Percentiles rank a stretch among this genome's conserved stretches.
Evolutionary conservation across 2,888 invertebrate genomes (phyloP).

Genomic region (Melolontha melolontha): DNA sequence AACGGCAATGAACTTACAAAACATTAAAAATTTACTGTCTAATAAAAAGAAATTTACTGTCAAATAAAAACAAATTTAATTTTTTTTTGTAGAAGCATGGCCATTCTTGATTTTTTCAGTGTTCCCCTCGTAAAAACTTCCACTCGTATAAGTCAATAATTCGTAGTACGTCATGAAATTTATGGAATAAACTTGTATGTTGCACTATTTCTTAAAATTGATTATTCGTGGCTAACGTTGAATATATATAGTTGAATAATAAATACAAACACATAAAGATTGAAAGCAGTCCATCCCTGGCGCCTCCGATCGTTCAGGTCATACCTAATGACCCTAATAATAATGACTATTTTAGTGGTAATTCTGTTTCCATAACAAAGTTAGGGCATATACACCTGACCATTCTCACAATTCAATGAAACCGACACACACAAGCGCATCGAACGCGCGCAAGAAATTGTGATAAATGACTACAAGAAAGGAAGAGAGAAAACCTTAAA

Average conservation of each 20-base stretch:
- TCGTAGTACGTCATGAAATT: too few relatives aligned
- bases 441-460: constrained; percentile 15
- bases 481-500: constrained; percentile 26
- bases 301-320: constrained; percentile 48
- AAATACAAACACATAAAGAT: neutral
- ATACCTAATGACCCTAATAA: constrained; percentile 62
- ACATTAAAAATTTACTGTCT: too few relatives aligned
- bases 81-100: too few relatives aligned
- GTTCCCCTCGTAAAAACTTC: too few relatives aligned
- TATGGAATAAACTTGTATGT: too few relatives aligned
- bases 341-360: constrained; percentile 63
- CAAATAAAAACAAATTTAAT: too few relatives aligned
- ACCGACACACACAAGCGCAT: constrained; percentile 19
- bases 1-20: too few relatives aligned
- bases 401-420: constrained; percentile 45
- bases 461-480: constrained; percentile 31
- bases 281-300: constrained; percentile 9
- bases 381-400: constrained; percentile 60
- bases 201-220: too few relatives aligned
- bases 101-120: too few relatives aligned
- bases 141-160: too few relatives aligned
- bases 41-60: too few relatives aligned
- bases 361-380: constrained; percentile 64
- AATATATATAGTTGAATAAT: neutral
- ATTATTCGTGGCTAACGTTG: neutral